Conservation (phyloP, 1,140 invertebrate species). For the Proales similis region DNA sequence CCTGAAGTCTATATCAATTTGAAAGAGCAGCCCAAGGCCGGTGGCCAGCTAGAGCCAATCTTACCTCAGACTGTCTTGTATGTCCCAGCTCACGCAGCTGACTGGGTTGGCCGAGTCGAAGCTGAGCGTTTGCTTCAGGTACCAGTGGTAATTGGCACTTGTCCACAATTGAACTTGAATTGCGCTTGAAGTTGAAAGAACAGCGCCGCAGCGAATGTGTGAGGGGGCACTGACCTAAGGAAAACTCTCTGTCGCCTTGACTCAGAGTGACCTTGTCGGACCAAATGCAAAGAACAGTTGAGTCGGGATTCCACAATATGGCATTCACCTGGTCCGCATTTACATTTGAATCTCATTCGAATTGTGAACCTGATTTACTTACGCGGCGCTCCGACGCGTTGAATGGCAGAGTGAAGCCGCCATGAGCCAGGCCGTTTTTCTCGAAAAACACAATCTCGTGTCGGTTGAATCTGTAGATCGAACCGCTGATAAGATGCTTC, state of each 20-base stretch:
- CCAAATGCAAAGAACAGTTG: conserved; percentile 60
- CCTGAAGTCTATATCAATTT: conserved; percentile 6
- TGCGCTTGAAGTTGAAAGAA: background rate
- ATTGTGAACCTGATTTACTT: too few species aligned
- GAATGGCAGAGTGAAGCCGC: conserved; percentile 68
- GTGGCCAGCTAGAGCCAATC: background rate
- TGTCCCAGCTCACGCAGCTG: conserved; percentile 23
- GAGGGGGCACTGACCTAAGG: too few species aligned
- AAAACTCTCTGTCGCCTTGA: too few species aligned
- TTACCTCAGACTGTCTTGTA: conserved; percentile 30
- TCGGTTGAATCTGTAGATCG: conserved; percentile 43
- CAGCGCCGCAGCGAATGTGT: too few species aligned
- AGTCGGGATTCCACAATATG: conserved; percentile 70
- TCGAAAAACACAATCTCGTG: conserved; percentile 76
- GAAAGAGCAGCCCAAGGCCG: background rate
- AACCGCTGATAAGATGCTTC: conserved; percentile 2
- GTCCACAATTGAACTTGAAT: conserved; percentile 67
- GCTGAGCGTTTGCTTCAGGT: conserved; percentile 67
- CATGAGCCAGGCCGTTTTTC: conserved; percentile 80
- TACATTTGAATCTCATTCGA: conserved; percentile 8
- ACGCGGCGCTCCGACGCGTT: conserved; percentile 55
- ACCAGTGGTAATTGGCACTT: conserved; percentile 80
- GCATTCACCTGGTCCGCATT: conserved; percentile 56
- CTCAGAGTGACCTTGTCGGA: conserved; percentile 1
- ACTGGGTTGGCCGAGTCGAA: conserved; percentile 22